These are phyloP conservation scores for Archocentrus centrarchus DNA, from an alignment of 2,113 vertebrate species.

Conservation along the genomic window DNA sequence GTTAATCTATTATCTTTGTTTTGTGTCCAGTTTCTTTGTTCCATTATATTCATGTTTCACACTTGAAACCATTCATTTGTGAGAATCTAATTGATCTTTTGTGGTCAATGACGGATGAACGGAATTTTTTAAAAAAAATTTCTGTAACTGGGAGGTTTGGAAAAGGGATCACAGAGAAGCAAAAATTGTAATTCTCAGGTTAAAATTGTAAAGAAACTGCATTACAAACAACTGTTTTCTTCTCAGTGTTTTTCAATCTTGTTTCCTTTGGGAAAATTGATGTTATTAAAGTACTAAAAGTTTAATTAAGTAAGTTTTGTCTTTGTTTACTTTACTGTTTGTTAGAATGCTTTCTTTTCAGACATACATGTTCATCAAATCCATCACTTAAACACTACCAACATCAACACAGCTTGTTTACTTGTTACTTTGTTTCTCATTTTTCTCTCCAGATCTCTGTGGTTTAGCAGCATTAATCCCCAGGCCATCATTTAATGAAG, in stretches of 20 bases:
- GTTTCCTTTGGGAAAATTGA: conserved; percentile 25
- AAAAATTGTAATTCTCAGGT: conserved; percentile 63
- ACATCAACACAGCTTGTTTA: conserved; percentile 44
- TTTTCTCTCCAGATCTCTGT: conserved; percentile 40
- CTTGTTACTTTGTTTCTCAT: conserved; percentile 38
- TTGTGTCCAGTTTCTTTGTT: conserved; percentile 43
- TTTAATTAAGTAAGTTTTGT: not conserved
- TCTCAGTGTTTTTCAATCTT: conserved; percentile 19
- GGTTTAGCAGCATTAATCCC: conserved; percentile 78
- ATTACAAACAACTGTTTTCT: conserved; percentile 4
- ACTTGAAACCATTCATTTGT: conserved; percentile 24
- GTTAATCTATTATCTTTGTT: conserved; percentile 23
- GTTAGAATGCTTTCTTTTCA: not conserved
- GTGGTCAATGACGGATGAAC: not conserved
- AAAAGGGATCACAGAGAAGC: not conserved
- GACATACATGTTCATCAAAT: not conserved
- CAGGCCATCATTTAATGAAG: conserved; percentile 72
- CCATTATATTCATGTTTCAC: conserved; percentile 45
- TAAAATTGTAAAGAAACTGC: conserved; percentile 25
- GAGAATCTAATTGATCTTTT: conserved; percentile 20
- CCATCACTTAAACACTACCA: not conserved
- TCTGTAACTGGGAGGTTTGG: not conserved
- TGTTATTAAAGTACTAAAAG: conserved; percentile 56
- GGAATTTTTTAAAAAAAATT: not conserved
- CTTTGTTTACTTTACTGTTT: conserved; percentile 1